Evolutionary conservation across 2,113 vertebrate species (phyloP).

Genomic region (Isichthys henryi): DNA sequence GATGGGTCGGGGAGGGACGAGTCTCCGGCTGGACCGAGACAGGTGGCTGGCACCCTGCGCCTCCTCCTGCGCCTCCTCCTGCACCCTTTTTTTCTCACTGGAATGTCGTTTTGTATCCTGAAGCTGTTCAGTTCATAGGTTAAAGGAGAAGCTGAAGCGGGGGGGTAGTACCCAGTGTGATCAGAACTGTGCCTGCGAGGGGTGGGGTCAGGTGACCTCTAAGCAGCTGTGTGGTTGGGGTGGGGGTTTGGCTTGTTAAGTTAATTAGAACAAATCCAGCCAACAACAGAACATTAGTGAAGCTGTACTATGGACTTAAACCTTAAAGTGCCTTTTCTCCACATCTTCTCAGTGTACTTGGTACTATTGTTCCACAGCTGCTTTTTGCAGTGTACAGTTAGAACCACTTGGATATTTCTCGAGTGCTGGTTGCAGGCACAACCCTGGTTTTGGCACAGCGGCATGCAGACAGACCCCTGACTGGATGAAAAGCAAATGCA

Average conservation of each 20-base stretch:
- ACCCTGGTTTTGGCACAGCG: not conserved
- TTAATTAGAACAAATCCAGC: not conserved
- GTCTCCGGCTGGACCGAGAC: not conserved
- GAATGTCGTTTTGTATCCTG: not conserved
- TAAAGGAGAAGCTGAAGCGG: not conserved
- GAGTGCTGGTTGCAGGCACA: not conserved
- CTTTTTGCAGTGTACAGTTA: not conserved
- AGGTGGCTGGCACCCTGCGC: no score
- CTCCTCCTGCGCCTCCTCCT: no score
- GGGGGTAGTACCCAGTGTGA: not conserved
- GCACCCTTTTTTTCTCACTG: not conserved
- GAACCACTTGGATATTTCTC: not conserved
- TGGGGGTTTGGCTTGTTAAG: not conserved
- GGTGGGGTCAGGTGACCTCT: no score
- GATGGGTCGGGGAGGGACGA: not conserved
- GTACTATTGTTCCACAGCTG: not conserved
- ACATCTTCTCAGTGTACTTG: not conserved
- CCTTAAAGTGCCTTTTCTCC: conserved; percentile 10
- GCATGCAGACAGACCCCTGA: not conserved
- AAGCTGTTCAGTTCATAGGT: not conserved
- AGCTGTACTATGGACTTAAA: conserved; percentile 6
- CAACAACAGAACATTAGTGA: conserved; percentile 4
- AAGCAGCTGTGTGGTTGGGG: not conserved
- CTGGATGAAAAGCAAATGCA: not conserved
- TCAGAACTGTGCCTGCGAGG: no score